Percentiles rank a stretch among this genome's conserved stretches.
phyloP scores from a whole-genome alignment of 2,797 vertebrate species.

The Intellagama lesueurii region DNA sequence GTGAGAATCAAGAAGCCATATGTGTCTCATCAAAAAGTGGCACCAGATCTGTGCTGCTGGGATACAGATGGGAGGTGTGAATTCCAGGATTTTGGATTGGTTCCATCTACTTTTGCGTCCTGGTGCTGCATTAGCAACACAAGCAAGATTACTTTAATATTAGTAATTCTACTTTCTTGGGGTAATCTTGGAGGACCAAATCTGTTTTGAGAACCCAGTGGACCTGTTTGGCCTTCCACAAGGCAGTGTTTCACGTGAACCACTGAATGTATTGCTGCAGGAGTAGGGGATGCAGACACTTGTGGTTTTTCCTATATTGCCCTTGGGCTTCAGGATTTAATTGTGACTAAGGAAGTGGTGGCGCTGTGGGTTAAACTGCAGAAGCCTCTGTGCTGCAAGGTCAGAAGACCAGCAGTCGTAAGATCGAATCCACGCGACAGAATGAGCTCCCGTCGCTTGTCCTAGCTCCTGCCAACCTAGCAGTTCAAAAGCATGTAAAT shows the following conservation, averaged over 20 bases:
- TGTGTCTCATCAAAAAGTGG: constrained; percentile 26
- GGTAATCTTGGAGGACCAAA: background rate
- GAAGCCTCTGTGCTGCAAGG: no score
- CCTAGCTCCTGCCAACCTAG: no score
- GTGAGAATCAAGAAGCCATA: constrained; percentile 40
- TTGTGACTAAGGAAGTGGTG: background rate
- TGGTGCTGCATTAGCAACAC: background rate
- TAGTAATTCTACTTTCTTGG: background rate
- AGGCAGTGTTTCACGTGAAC: background rate
- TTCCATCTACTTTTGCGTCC: constrained; percentile 19
- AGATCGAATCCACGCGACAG: no score
- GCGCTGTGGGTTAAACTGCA: no score
- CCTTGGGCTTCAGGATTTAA: background rate
- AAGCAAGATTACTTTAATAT: background rate
- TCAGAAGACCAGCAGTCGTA: no score
- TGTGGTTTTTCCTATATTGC: background rate
- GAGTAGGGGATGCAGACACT: background rate
- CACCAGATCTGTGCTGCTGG: constrained; percentile 23
- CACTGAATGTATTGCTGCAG: background rate
- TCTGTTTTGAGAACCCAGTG: background rate
- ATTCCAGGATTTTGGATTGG: constrained; percentile 36
- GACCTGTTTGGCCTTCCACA: background rate
- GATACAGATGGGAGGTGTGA: constrained; percentile 35
- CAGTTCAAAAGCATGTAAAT: no score
- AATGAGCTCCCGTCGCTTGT: no score